Conservation (phyloP, 2,113 vertebrate genomes). For the Anhinga anhinga region DNA sequence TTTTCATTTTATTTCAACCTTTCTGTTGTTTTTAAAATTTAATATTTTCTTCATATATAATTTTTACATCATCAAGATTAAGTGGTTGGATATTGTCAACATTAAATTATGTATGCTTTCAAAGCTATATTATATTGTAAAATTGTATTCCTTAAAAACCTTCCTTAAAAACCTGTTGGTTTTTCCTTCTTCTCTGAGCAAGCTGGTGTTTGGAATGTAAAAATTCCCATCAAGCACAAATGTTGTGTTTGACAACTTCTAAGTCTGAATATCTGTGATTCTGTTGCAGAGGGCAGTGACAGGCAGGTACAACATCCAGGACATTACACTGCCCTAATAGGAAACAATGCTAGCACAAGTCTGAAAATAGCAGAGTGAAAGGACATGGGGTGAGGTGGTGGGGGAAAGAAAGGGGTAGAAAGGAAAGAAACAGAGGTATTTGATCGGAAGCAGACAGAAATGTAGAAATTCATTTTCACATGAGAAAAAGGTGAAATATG, state of each 20-base stretch:
- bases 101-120: not conserved
- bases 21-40: not conserved
- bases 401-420: not conserved
- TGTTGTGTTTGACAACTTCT: not conserved
- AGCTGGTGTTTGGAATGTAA: not conserved
- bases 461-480: not conserved
- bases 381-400: not conserved
- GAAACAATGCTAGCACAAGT: not conserved
- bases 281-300: not conserved
- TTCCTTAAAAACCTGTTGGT: not conserved
- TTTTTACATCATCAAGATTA: not conserved
- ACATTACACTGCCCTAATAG: not conserved
- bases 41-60: not conserved
- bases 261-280: not conserved
- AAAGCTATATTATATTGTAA: not conserved
- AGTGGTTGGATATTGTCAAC: not conserved
- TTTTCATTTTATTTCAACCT: not conserved
- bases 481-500: not conserved
- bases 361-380: not conserved
- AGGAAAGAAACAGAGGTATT: not conserved
- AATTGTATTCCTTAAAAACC: not conserved
- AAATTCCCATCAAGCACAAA: not conserved
- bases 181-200: not conserved
- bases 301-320: not conserved
- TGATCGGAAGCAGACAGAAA: not conserved